Evolutionary conservation across 92 coral and sea anemone genomes (phyloP).

Genomic region (Nematostella vectensis): DNA sequence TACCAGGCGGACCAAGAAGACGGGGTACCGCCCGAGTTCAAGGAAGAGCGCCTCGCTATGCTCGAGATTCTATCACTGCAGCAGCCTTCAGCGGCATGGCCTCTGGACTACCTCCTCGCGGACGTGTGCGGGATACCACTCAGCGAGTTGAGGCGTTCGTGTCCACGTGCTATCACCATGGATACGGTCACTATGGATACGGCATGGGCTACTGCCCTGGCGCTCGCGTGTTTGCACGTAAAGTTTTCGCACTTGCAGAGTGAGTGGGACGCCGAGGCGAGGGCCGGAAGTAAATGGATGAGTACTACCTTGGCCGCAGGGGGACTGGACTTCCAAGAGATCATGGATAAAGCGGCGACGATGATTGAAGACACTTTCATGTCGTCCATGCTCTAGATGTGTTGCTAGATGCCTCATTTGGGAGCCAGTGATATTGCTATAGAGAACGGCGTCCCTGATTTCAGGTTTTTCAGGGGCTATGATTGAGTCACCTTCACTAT

Average conservation of each 20-base stretch:
- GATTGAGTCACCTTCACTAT: no score
- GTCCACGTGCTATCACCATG: constrained; percentile 28
- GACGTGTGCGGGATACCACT: constrained; percentile 27
- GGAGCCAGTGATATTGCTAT: no score
- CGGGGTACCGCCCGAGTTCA: no score
- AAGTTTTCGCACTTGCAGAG: constrained; percentile 31
- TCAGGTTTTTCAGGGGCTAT: no score
- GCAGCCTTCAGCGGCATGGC: constrained; percentile 83
- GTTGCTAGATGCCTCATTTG: no score
- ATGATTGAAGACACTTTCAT: background rate
- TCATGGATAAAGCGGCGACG: constrained; percentile 10
- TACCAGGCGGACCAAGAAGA: no score
- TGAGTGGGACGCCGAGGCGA: constrained; percentile 76
- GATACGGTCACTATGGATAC: constrained; percentile 20
- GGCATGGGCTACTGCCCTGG: constrained; percentile 80
- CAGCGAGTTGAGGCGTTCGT: constrained; percentile 24
- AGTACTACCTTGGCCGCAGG: constrained; percentile 33
- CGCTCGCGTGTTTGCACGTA: constrained; percentile 34
- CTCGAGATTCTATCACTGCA: constrained; percentile 47
- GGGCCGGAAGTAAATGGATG: constrained; percentile 53
- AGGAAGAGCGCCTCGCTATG: no score
- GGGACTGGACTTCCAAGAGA: background rate
- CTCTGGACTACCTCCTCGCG: constrained; percentile 45
- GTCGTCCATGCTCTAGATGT: no score
- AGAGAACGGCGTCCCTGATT: no score